These are phyloP conservation scores for Linurgus olivaceus DNA, from an alignment of 2,797 vertebrate genomes.

Conservation along the genomic window DNA sequence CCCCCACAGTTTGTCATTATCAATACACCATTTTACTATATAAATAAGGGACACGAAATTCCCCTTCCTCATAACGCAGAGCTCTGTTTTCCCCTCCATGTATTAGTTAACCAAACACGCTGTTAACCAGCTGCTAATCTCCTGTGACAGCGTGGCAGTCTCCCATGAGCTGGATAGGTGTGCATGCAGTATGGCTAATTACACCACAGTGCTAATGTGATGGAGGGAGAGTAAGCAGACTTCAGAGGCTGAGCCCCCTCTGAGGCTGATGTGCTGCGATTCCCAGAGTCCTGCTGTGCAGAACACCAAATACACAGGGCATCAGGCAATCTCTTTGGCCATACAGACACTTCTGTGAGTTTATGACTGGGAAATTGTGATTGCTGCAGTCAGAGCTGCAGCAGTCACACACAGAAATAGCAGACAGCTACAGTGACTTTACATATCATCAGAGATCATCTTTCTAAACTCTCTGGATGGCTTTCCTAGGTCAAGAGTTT, in stretches of 20 bases:
- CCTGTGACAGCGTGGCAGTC: background rate
- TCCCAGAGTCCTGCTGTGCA: background rate
- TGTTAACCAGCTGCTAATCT: slow-evolving; percentile 15
- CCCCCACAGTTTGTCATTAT: background rate
- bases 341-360: background rate
- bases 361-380: background rate
- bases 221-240: background rate
- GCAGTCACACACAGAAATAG: background rate
- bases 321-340: background rate
- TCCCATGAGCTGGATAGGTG: background rate
- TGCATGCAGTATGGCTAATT: background rate
- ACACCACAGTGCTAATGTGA: background rate
- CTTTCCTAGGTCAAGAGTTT: slow-evolving; percentile 10
- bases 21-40: background rate
- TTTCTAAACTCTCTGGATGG: background rate
- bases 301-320: background rate
- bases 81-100: background rate
- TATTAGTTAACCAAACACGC: background rate
- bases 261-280: background rate
- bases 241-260: background rate
- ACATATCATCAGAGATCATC: background rate
- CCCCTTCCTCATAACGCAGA: background rate
- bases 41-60: background rate
- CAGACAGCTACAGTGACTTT: background rate
- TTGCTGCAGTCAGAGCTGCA: background rate